phyloP scores from a whole-genome alignment of 2,888 invertebrate species.

The Ctenicera cuprea region DNA sequence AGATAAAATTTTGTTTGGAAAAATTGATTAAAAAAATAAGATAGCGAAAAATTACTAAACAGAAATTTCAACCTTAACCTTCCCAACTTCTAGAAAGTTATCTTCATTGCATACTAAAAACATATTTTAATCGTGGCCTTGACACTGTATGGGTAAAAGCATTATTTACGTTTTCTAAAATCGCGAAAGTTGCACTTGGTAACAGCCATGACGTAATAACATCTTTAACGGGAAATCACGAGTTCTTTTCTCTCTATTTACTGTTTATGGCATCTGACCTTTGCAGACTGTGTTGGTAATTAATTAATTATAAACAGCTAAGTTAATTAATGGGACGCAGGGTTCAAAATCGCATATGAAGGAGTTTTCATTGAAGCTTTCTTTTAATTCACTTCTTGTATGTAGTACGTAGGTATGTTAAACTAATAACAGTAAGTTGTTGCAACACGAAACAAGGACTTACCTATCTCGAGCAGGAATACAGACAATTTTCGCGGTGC shows the following conservation, averaged over 20 bases:
- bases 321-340: not conserved
- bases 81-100: too few relatives aligned
- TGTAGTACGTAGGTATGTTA: too few relatives aligned
- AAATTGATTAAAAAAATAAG: too few relatives aligned
- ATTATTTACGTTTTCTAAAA: not conserved
- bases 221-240: not conserved
- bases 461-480: conserved; percentile 84
- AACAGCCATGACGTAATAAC: not conserved
- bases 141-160: too few relatives aligned
- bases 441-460: too few relatives aligned
- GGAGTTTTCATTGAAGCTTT: not conserved
- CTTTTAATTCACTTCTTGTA: too few relatives aligned
- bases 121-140: too few relatives aligned
- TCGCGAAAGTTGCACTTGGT: not conserved
- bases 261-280: not conserved
- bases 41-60: too few relatives aligned
- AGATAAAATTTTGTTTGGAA: too few relatives aligned
- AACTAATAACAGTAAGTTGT: not conserved
- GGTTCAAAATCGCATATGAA: not conserved
- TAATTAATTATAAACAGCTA: not conserved
- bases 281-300: not conserved
- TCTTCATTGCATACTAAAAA: too few relatives aligned
- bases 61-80: too few relatives aligned
- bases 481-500: conserved; percentile 78
- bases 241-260: not conserved